phyloP scores from a whole-genome alignment of 1,140 invertebrate species.

The Eriocheir sinensis region DNA sequence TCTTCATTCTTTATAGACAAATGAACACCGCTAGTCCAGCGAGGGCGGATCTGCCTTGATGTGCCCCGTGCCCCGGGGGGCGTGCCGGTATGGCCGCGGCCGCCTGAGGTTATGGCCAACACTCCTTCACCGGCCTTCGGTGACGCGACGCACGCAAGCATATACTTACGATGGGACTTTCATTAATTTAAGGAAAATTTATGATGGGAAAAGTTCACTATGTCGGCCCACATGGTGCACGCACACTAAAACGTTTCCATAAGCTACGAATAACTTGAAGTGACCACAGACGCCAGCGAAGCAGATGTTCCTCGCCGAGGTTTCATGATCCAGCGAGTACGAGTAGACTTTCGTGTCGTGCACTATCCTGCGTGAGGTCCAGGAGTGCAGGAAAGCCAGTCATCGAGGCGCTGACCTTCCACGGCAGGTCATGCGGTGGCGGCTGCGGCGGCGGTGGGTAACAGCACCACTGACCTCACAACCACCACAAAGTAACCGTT shows the following conservation, averaged over 20 bases:
- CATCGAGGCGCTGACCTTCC: too few relatives aligned
- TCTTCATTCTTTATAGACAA: background rate
- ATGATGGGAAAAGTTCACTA: background rate
- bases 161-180: background rate
- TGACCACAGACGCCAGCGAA: background rate
- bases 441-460: too few relatives aligned
- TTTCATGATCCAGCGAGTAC: too few relatives aligned
- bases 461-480: too few relatives aligned
- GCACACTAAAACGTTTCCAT: background rate
- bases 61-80: background rate
- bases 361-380: too few relatives aligned
- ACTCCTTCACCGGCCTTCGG: background rate
- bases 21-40: background rate
- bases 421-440: too few relatives aligned
- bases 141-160: background rate
- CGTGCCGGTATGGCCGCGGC: background rate
- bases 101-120: background rate
- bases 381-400: too few relatives aligned
- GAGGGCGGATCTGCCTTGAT: background rate
- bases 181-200: background rate
- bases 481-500: too few relatives aligned
- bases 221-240: too few relatives aligned
- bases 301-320: background rate
- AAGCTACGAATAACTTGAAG: background rate
- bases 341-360: too few relatives aligned